phyloP scores from a whole-genome alignment of 2,888 invertebrate species.

The Calephelis perditalis region DNA sequence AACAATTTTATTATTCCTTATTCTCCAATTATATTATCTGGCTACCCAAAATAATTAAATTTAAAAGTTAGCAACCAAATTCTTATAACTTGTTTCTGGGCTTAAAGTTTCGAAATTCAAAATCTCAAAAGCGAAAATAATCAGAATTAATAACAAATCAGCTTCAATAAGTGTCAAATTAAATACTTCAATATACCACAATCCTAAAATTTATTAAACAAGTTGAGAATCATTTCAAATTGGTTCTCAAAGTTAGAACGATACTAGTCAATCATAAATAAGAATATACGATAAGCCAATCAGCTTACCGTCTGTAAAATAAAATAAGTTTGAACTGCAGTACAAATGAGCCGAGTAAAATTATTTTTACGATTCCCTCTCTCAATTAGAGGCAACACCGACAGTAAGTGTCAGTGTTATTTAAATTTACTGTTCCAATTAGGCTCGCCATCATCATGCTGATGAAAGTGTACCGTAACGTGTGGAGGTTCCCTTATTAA shows the following conservation, averaged over 20 bases:
- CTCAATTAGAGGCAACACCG: slow-evolving; percentile 71
- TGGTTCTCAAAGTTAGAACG: slow-evolving; percentile 12
- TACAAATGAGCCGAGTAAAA: slow-evolving; percentile 74
- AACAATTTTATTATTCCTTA: too few species aligned
- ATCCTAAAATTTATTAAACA: slow-evolving; percentile 5
- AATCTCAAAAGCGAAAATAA: too few species aligned
- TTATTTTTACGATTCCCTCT: slow-evolving; percentile 75
- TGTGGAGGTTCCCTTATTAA: slow-evolving; percentile 71
- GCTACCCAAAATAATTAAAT: too few species aligned
- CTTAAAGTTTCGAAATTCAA: too few species aligned
- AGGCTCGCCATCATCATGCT: slow-evolving; percentile 68
- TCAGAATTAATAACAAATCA: too few species aligned
- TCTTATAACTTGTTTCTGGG: too few species aligned
- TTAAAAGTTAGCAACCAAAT: too few species aligned
- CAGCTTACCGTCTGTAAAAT: slow-evolving; percentile 56
- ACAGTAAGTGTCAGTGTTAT: slow-evolving; percentile 74
- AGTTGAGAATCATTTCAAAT: background rate
- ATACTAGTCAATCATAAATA: slow-evolving; percentile 47
- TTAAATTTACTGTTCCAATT: slow-evolving; percentile 77
- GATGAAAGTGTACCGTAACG: slow-evolving; percentile 66
- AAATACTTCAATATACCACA: background rate
- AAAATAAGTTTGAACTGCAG: slow-evolving; percentile 65
- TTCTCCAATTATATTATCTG: too few species aligned
- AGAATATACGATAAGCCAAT: slow-evolving; percentile 54
- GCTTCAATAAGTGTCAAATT: background rate